phyloP scores from a whole-genome alignment of 2,113 vertebrate genomes.

The Pogonocichla stellata region DNA sequence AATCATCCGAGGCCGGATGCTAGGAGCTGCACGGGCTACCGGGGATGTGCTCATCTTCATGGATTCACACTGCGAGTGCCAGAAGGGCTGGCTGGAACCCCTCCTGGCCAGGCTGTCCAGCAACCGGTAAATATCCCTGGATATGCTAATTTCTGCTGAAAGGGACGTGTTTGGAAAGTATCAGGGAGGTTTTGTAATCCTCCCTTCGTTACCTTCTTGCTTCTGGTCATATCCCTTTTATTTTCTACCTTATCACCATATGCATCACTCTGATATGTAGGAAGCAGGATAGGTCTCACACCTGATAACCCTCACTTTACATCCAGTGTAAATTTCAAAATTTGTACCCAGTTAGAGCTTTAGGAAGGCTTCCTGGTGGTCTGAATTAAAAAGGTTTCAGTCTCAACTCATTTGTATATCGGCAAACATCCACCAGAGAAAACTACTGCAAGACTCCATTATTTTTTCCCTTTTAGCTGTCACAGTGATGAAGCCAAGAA shows the following conservation, averaged over 20 bases:
- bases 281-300: neutral
- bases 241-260: neutral
- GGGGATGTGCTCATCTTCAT: slow-evolving; percentile 89
- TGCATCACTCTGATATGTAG: neutral
- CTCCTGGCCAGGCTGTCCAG: slow-evolving; percentile 84
- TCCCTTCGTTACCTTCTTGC: neutral
- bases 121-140: slow-evolving; percentile 76
- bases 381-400: neutral
- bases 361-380: neutral
- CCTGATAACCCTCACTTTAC: neutral
- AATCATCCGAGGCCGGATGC: slow-evolving; percentile 76
- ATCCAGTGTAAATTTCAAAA: neutral
- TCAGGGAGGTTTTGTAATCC: neutral
- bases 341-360: neutral
- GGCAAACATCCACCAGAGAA: neutral
- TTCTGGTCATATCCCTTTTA: neutral
- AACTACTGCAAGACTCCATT: neutral
- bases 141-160: neutral
- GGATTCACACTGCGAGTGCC: slow-evolving; percentile 89
- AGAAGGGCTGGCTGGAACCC: slow-evolving; percentile 88
- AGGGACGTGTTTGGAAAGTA: neutral
- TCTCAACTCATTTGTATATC: neutral
- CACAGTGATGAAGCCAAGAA: neutral
- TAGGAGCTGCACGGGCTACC: slow-evolving; percentile 82
- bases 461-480: neutral